Evolutionary conservation across 2,797 vertebrate genomes (phyloP).

Genomic region (Onychomys leucogaster): DNA sequence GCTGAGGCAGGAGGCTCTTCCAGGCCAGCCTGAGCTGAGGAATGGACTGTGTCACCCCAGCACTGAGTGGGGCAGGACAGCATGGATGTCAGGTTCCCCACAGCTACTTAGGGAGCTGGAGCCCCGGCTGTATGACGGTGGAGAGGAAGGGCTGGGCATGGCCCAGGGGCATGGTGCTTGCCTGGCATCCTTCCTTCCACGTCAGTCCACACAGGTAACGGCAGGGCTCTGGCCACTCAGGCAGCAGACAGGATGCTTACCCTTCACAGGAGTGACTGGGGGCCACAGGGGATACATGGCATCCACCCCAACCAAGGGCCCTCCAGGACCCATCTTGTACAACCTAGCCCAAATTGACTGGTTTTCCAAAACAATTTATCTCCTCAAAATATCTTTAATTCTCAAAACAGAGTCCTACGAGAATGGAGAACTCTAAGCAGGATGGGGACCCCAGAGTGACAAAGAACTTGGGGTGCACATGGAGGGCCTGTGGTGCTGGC

Average conservation of each 20-base stretch:
- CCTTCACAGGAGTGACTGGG: too few relatives aligned
- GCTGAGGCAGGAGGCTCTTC: background rate
- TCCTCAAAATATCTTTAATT: slow-evolving; percentile 8
- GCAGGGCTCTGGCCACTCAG: background rate
- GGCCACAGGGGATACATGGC: accelerated
- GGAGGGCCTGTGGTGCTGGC: background rate
- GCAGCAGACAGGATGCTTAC: background rate
- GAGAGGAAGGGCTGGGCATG: background rate
- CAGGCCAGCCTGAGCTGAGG: background rate
- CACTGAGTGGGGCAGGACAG: background rate
- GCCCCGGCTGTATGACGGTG: background rate
- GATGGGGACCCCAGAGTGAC: too few relatives aligned
- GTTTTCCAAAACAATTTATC: background rate
- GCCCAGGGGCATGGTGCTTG: background rate
- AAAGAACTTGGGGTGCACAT: background rate
- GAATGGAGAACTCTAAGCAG: background rate
- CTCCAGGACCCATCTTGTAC: background rate
- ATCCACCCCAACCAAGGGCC: too few relatives aligned
- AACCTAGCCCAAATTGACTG: background rate
- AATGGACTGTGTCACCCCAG: background rate
- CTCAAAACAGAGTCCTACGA: background rate
- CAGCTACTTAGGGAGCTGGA: background rate
- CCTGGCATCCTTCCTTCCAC: background rate
- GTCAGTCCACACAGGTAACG: background rate
- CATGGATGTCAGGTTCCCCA: background rate